Evolutionary conservation across 2,113 vertebrate species (phyloP), one percentile per base, ranked within the genome.

Genomic region (Sialia sialis): DNA sequence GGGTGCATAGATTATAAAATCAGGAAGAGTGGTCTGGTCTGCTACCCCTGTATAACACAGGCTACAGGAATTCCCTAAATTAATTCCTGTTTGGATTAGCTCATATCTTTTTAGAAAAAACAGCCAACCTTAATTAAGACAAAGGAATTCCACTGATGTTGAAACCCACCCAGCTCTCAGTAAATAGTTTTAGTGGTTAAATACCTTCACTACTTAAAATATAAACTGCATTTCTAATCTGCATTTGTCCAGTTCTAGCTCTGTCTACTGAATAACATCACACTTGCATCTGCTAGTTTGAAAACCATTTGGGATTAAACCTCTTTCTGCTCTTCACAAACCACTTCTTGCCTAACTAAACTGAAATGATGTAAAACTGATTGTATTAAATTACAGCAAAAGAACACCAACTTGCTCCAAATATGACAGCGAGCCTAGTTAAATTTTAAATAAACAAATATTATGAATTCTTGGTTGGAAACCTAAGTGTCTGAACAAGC

Each of bases 21-120:
- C 77, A 89, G 81, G 81, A 96, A 78, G 87, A 96, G 85, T 72
- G 89, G 66, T 95, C 93, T 96, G 89, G 73, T 94, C 74, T 96
- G 90, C 34, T 77, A 38, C 77, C 36, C 44, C 92, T 78, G 52
- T 70, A 84, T 13, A 96, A 89, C 58, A 86, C 74, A 91, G 86
- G 48, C 92, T 93, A 90, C 78, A 94, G 87, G 93, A 96, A 95
- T 96, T 96, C 93, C 84, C 95, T 96, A 94, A 96, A 96, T 96
- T 96, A 96, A 96, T 95, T 96, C 93, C 93, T 96, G 95, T 96
- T 96, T 96, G 90, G 90, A 89, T 93, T 96, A 96, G 95, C 84
- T 89, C 84, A 52, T 95, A 96, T 96, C 95, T 95, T 95, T 94
- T 84, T 93, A 95, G 93, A 93, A 96, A 96, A 96, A 96, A 95